Base-by-base conservation (phyloP, 1,140 invertebrate genomes). In the Drosophila tsacasi region DNA sequence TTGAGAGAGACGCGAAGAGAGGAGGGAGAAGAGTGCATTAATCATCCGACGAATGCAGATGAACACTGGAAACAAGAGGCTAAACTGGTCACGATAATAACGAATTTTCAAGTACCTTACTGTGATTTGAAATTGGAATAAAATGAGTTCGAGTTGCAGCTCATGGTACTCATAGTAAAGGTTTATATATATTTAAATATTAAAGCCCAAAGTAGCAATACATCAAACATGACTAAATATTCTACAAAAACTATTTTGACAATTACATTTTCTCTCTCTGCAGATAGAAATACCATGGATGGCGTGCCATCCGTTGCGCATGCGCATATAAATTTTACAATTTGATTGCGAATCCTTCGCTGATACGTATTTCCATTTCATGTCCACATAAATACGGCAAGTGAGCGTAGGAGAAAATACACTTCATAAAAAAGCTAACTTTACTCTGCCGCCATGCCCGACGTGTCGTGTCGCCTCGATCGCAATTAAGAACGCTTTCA, bases 401-500 rank as follows among this genome's bases (percentile, higher is more conserved):
- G 50, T 50, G 64, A 68, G 65, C 15, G 68, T 32, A 73, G 74
- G 54, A 72, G 46, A 58, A 64, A 79, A 62, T 67, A 57, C 30
- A 21, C 21, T 42, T 30, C 46, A 54, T 40, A 52, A 58, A 63
- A 69, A 52, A 62, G 37, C 44, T 27, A 50, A 81, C 65, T 79
- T 83, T 75, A 69, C 64, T 68, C 64, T 82, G 75, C 47, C 27
- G 50, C 21, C 57, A 10, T 65, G 62, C 39, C 73, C 50, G 30
- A 8, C 59, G 25, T 65, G 55, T 40, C 73, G 73, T 58, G 71
- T 73, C 69, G 68, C 32, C 32, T 58, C 83, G 55, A 27, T 83
- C 73, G 84, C 84, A 87, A 87, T 87, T 87, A 87, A 87, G 84
- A 87, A 87, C 84, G 84, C 84, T 87, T 87, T 87, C 84, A 84